Evolutionary conservation across 2,113 vertebrate genomes (phyloP).

Genomic region (Oncorhynchus clarkii): DNA sequence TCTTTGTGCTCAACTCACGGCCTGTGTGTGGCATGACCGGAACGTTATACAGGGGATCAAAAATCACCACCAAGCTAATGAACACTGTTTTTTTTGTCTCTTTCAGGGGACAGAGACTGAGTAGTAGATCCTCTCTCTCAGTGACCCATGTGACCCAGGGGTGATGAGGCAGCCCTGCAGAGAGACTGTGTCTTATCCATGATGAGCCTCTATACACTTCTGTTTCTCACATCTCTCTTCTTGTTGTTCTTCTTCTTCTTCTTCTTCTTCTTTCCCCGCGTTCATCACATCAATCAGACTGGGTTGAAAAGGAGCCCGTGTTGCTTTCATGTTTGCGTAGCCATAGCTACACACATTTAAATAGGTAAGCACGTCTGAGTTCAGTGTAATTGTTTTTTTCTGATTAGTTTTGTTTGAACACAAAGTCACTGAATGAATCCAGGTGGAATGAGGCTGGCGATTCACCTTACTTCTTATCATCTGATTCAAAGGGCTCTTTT

Average conservation of each 20-base stretch:
- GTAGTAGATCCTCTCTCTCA: too few relatives aligned
- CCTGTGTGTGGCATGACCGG: not conserved
- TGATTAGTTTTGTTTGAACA: not conserved
- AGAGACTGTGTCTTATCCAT: slow-evolving; percentile 49
- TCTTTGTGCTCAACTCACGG: not conserved
- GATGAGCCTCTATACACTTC: too few relatives aligned
- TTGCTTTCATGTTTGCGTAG: slow-evolving; percentile 76
- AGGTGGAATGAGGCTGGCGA: not conserved
- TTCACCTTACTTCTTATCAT: slow-evolving; percentile 45
- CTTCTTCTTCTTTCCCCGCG: slow-evolving; percentile 9
- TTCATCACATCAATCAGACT: slow-evolving; percentile 60
- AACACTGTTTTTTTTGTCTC: slow-evolving; percentile 15
- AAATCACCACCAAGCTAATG: slow-evolving; percentile 1
- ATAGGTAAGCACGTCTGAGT: slow-evolving; percentile 71
- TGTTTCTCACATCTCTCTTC: slow-evolving; percentile 21
- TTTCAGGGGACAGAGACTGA: slow-evolving; percentile 36
- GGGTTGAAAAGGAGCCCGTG: slow-evolving; percentile 58
- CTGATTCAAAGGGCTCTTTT: slow-evolving; percentile 44
- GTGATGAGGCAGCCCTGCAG: too few relatives aligned
- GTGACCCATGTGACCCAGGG: too few relatives aligned
- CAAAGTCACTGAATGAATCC: not conserved
- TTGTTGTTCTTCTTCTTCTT: too few relatives aligned
- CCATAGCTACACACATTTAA: slow-evolving; percentile 74
- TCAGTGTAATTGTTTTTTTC: not conserved
- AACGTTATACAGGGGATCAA: slow-evolving; percentile 9